Evolutionary conservation across 2,888 invertebrate genomes (phyloP).

Genomic region (Cerastoderma edule): DNA sequence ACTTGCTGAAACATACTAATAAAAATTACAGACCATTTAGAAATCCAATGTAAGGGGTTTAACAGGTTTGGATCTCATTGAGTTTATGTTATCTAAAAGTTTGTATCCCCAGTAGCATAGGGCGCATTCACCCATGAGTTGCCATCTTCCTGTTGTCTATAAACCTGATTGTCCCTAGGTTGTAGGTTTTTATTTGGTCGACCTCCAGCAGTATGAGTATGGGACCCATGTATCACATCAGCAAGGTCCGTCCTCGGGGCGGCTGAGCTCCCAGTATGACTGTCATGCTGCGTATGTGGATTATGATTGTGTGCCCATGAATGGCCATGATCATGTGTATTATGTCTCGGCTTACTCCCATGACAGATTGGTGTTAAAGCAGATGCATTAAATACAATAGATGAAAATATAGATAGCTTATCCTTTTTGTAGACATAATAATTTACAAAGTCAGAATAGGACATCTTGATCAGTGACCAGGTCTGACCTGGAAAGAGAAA

Average conservation of each 20-base stretch:
- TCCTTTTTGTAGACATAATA: too few relatives aligned
- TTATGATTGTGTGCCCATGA: background rate
- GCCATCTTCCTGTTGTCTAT: background rate
- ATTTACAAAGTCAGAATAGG: slow-evolving; percentile 1
- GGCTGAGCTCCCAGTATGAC: background rate
- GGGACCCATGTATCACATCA: too few relatives aligned
- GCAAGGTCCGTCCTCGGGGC: background rate
- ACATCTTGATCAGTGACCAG: slow-evolving; percentile 2
- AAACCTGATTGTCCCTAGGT: background rate
- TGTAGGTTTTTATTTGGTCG: background rate
- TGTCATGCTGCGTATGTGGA: background rate
- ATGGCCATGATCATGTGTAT: background rate
- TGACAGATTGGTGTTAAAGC: background rate
- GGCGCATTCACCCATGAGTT: background rate
- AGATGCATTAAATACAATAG: slow-evolving; percentile 7
- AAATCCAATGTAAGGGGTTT: too few relatives aligned
- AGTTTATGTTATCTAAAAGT: background rate
- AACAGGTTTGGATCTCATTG: too few relatives aligned
- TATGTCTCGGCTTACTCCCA: background rate
- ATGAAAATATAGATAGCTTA: too few relatives aligned
- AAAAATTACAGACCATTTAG: too few relatives aligned
- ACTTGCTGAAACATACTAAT: too few relatives aligned
- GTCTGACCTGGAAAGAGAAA: slow-evolving; percentile 19
- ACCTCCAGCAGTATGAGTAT: background rate
- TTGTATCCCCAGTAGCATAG: background rate